These are phyloP conservation scores for Tenualosa ilisha DNA, from an alignment of 2,797 vertebrate species.

Conservation along the genomic window DNA sequence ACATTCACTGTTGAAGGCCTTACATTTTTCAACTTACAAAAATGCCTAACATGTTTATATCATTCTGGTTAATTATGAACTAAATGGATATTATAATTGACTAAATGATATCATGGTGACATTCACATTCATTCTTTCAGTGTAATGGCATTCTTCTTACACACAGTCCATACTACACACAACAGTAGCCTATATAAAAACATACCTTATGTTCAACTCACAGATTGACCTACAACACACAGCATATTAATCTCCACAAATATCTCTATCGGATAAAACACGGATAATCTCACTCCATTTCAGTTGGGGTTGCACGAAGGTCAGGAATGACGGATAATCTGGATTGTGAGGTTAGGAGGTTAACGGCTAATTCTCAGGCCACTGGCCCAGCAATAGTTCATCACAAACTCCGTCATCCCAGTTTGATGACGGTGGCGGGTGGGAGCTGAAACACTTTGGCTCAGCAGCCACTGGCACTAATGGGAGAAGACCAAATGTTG, in stretches of 20 bases:
- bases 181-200: not conserved
- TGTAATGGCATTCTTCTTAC: not conserved
- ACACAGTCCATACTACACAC: not conserved
- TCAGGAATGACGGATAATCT: conserved; percentile 45
- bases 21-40: not conserved
- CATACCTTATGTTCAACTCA: not conserved
- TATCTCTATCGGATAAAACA: conserved; percentile 23
- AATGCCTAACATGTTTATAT: not conserved
- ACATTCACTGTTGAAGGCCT: conserved; percentile 1
- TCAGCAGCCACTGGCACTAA: conserved; percentile 10
- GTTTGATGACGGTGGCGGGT: not conserved
- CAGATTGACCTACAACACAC: conserved; percentile 13
- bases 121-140: not conserved
- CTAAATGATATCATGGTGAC: not conserved
- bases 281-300: conserved; percentile 18
- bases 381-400: conserved; percentile 7
- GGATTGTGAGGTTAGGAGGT: conserved; percentile 51
- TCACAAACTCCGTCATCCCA: not conserved
- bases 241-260: conserved; percentile 8
- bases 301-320: not conserved
- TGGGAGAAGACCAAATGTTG: not conserved
- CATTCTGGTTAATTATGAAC: not conserved
- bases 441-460: not conserved
- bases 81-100: not conserved
- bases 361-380: conserved; percentile 44